A percentile compares a stretch with the other conserved stretches of the same genome.
Conservation (phyloP, 2,113 vertebrate species). For the Rhegmatorhina hoffmannsi region DNA sequence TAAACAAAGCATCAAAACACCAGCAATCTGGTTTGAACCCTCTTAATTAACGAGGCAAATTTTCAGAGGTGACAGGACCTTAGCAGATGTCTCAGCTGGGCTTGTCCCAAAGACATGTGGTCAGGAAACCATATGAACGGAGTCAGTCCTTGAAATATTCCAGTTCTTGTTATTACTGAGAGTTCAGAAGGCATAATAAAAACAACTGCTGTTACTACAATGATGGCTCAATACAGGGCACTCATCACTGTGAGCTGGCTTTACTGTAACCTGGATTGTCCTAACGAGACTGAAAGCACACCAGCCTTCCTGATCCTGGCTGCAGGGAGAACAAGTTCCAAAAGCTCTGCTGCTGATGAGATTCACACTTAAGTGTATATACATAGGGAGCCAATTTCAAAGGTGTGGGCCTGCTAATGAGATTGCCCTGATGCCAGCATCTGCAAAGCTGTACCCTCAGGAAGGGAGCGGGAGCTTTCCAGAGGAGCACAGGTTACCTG, state of each 20-base stretch:
- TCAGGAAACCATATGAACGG: background rate
- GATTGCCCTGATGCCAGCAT: constrained; percentile 33
- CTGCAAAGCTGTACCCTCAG: constrained; percentile 47
- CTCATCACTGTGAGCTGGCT: background rate
- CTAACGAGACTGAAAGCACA: background rate
- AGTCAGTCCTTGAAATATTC: background rate
- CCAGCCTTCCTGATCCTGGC: background rate
- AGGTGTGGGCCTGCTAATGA: constrained; percentile 54
- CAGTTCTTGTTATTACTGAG: background rate
- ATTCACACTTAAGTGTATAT: constrained; percentile 22
- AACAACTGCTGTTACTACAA: background rate
- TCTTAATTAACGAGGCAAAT: background rate
- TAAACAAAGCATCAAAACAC: background rate
- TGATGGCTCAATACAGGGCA: background rate
- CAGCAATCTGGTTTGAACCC: background rate
- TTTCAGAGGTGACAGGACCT: background rate
- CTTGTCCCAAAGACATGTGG: background rate
- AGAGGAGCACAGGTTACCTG: constrained; percentile 42
- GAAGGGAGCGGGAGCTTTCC: background rate
- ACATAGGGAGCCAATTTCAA: constrained; percentile 44
- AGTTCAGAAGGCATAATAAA: background rate
- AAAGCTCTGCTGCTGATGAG: background rate
- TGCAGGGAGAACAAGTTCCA: constrained; percentile 11
- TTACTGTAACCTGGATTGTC: background rate
- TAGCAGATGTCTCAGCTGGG: background rate